phyloP scores from a whole-genome alignment of 2,797 vertebrate genomes.

The Sparus aurata region DNA sequence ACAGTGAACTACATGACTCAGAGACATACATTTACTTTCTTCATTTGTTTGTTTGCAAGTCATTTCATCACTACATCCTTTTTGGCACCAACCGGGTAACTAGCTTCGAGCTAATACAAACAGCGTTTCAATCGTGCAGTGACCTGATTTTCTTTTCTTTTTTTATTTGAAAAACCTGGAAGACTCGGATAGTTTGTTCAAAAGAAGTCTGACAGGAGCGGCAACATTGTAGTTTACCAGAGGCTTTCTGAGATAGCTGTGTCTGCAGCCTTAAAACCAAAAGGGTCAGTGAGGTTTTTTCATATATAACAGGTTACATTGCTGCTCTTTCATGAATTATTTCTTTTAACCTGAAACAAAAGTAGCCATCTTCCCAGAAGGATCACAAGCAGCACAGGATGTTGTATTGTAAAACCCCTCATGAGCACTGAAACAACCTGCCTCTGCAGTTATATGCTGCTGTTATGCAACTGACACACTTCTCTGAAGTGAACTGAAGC shows the following conservation, averaged over 20 bases:
- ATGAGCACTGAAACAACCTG: conserved; percentile 52
- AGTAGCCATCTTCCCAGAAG: conserved; percentile 23
- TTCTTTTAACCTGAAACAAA: conserved; percentile 43
- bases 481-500: conserved; percentile 59
- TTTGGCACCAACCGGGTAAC: not conserved
- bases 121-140: not conserved
- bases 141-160: conserved; percentile 13
- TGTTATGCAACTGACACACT: conserved; percentile 75
- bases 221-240: not conserved
- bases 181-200: not conserved
- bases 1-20: not conserved
- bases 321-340: conserved; percentile 44
- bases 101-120: not conserved
- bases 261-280: not conserved
- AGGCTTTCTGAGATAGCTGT: not conserved
- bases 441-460: conserved; percentile 58
- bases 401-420: conserved; percentile 50
- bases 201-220: not conserved
- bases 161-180: not conserved
- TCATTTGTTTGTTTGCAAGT: not conserved
- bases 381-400: conserved; percentile 25
- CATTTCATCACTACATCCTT: not conserved
- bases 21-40: not conserved
- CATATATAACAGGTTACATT: conserved; percentile 10
- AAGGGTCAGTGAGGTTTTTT: conserved; percentile 28